Evolutionary conservation across 2,113 vertebrate genomes (phyloP).

Genomic region (Porphyrio hochstetteri): DNA sequence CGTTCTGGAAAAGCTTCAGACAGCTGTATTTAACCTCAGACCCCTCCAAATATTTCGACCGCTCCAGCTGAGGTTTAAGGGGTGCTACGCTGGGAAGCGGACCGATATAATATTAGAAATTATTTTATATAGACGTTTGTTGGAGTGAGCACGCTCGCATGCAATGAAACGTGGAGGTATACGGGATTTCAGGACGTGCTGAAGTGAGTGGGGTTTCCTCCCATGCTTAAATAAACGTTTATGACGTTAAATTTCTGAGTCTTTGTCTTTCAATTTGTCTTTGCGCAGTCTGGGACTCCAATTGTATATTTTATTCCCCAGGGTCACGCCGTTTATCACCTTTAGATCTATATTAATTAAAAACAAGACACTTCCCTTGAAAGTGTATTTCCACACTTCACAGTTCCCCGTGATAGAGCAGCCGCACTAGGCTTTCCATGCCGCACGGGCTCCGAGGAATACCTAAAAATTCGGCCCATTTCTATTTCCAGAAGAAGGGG

Average conservation of each 20-base stretch:
- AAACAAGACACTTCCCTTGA: background rate
- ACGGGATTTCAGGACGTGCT: background rate
- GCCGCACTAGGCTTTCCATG: background rate
- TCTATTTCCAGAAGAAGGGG: background rate
- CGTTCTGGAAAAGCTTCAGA: background rate
- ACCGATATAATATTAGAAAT: background rate
- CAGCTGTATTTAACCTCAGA: background rate
- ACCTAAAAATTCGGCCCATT: too few relatives aligned
- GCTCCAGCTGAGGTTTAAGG: background rate
- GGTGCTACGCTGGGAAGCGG: background rate
- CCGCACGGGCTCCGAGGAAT: background rate
- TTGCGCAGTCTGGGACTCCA: background rate
- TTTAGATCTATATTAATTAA: background rate
- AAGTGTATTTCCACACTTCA: background rate
- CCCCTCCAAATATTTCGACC: background rate
- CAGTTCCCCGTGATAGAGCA: background rate
- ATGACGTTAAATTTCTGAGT: background rate
- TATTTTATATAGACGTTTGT: background rate
- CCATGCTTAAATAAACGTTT: background rate
- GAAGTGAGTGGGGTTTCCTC: background rate
- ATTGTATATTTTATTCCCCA: rapidly evolving
- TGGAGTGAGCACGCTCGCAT: background rate
- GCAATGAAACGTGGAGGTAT: background rate
- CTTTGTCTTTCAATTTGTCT: background rate
- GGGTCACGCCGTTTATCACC: background rate